Conservation (phyloP, 2,113 vertebrate genomes). For the Amblyornis subalaris region DNA sequence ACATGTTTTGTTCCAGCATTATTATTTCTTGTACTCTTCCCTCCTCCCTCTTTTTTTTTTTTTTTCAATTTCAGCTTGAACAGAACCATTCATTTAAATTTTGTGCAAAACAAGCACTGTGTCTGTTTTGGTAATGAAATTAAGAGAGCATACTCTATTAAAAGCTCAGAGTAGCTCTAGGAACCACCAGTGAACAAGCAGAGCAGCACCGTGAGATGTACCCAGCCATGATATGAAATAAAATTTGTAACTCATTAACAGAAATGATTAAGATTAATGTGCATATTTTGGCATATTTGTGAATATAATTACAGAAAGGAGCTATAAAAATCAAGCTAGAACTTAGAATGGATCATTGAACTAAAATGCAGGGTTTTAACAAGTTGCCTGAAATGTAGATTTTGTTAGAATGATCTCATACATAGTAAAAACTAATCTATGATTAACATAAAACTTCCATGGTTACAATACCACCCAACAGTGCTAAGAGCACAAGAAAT, state of each 20-base stretch:
- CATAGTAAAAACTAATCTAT: background rate
- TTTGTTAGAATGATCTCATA: background rate
- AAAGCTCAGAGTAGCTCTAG: background rate
- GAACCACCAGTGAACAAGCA: background rate
- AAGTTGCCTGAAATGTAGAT: background rate
- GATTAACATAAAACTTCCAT: background rate
- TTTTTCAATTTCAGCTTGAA: background rate
- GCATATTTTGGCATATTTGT: background rate
- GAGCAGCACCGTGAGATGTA: background rate
- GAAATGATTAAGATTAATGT: background rate
- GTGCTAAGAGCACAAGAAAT: background rate
- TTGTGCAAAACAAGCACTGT: background rate
- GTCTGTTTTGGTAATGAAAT: background rate
- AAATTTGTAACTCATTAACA: background rate
- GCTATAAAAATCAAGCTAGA: background rate
- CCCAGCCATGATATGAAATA: background rate
- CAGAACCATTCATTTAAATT: background rate
- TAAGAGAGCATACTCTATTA: background rate
- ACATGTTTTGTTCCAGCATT: background rate
- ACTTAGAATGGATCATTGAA: background rate
- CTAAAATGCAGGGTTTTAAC: background rate
- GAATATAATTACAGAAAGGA: background rate
- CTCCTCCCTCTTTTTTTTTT: background rate
- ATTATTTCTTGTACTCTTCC: background rate
- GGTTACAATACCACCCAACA: background rate